Evolutionary conservation across 2,797 vertebrate species (phyloP), one percentile per base, ranked within the genome.

Genomic region (Oryzias dopingdopingensis): DNA sequence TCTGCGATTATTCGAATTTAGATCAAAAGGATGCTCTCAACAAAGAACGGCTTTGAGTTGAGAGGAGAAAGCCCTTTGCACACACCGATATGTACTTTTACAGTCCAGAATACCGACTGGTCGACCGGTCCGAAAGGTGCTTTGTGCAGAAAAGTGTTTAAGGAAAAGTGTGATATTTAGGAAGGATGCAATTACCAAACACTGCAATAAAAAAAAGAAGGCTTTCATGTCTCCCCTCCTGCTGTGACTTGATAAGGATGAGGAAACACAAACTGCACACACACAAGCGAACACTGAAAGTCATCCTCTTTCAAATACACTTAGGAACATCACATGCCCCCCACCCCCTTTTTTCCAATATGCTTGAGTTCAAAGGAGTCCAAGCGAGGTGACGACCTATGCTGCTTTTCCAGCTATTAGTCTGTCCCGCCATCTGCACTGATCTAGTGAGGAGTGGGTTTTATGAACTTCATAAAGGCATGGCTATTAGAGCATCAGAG

Each of bases 391-490:
- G 76, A 90, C 85, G 86, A 89, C 87, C 90, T 90, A 90, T 87
- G 92, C 91, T 93, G 90, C 74, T 84, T 79, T 79, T 78, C 73
- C 82, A 94, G 93, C 93, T 90, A 94, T 95, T 94, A 93, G 91
- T 91, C 91, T 72, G 87, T 90, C 88, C 90, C 91, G 88, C 92
- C 90, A 89, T 92, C 90, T 91, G 91, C 93, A 93, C 91, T 89
- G 92, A 92, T 93, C 89, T 82, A 86, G 89, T 90, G 91, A 93
- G 92, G 92, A 92, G 90, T 89, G 91, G 92, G 92, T 88, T 94
- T 93, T 92, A 91, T 95, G 92, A 94, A 93, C 92, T 94, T 93
- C 92, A 94, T 94, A 92, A 95, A 94, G 92, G 91, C 82, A 85
- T 89, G 90, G 91, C 94, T 95, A 95, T 95, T 93, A 95, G 89